Base-by-base conservation (phyloP, 2,797 vertebrate genomes). In the Myotis planiceps region DNA sequence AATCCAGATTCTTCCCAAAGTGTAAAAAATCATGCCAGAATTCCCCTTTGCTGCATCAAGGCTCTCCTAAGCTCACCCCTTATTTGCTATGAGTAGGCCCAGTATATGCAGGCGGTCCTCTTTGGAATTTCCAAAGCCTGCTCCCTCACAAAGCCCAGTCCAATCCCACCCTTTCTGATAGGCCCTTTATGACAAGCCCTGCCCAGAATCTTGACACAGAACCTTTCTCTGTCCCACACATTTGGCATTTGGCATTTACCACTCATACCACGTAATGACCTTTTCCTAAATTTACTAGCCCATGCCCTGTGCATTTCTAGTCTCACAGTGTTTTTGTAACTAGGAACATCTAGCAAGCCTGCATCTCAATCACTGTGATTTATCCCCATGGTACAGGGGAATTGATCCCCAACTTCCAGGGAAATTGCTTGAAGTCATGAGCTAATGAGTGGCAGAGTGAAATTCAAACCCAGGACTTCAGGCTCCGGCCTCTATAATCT, bases 261-360 rank as follows among this genome's bases (percentile, higher is more conserved):
- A 74, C 53, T 68, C n/a, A 49, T 34, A 34, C 60, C 83, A 84
- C 0, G 0, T 55, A 88, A 80, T 81, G 60, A 92, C 75, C 92
- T 96, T 96, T 63, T 53, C 55, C 88, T 71, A 86, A 82, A 92
- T 80, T 87, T 55, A 49, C 14, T 53, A 87, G 63, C 21, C 49
- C 23, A 47, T 1, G 25, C 29, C 29, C 69, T 32, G 23, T 78
- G 34, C 69, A 34, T 72, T 93, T 86, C 34, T 3, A 53, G 25
- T 32, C 55, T 81, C 89, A 72, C 58, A 53, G 66, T 55, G 9
- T 12, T 82, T 94, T 80, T 80, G 34, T 37, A 84, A 94, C 71
- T 88, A 58, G 72, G 66, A 85, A 84, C 39, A 39, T 8, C 16
- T 37, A 90, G 68, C 16, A 51, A 89, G 75, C n/a, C 81, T 88